A percentile compares a stretch with the other conserved stretches of the same genome.
These are phyloP conservation scores for Hemicentrotus pulcherrimus DNA, from an alignment of 35 echinoderm and acorn worm genomes.

Conservation along the genomic window DNA sequence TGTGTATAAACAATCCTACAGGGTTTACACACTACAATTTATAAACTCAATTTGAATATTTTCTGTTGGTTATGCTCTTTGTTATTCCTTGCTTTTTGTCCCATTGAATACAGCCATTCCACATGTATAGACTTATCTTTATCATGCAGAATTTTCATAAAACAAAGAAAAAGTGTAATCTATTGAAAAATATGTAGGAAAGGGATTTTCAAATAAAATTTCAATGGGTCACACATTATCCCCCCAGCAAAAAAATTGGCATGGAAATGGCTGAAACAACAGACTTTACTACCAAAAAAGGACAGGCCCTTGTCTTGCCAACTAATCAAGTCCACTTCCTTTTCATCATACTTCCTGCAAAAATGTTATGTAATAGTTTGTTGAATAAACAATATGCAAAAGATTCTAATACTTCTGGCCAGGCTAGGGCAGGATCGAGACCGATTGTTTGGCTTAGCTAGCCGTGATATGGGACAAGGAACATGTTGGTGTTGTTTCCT, in stretches of 20 bases:
- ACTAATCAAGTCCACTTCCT: constrained; percentile 41
- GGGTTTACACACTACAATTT: too few relatives aligned
- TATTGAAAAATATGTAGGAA: neutral
- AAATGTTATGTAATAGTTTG: constrained; percentile 53
- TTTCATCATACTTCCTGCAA: constrained; percentile 36
- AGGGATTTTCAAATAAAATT: neutral
- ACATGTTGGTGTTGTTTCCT: neutral
- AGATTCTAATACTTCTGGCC: constrained; percentile 11
- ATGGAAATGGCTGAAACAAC: neutral
- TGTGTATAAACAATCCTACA: too few relatives aligned
- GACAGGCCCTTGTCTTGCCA: neutral
- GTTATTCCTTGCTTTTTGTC: too few relatives aligned
- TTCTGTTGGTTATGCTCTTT: too few relatives aligned
- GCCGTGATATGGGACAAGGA: neutral
- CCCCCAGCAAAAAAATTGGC: neutral
- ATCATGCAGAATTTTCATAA: neutral
- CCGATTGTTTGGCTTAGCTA: neutral
- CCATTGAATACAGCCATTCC: too few relatives aligned
- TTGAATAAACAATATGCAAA: constrained; percentile 51
- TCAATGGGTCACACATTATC: neutral
- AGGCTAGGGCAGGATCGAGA: neutral
- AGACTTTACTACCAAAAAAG: neutral
- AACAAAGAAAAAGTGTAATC: neutral
- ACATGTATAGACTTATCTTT: neutral
- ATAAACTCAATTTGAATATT: too few relatives aligned